Evolutionary conservation across 1,140 invertebrate species (phyloP), one percentile per base, ranked within the genome.

Genomic region (Meloidogyne floridensis): DNA sequence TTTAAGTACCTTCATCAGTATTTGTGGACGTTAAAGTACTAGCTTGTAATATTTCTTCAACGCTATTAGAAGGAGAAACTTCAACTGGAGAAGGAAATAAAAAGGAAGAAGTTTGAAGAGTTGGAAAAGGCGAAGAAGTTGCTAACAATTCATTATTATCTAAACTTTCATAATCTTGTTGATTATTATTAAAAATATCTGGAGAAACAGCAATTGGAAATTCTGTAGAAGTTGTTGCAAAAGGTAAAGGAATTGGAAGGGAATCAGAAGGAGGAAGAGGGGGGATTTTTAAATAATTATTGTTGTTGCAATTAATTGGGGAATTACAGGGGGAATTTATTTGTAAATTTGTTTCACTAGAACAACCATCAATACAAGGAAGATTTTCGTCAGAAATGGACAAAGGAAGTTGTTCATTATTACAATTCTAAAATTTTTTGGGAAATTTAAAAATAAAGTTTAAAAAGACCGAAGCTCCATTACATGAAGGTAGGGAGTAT

Each of bases 211-310:
- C 15, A 18, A 65, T 65, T 7, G 59, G 59, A 7, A 65, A 65
- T 65, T 65, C 54, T 42, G 47, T 65, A 3, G n/a, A 13, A 13
- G 42, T 42, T 6, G 51, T 59, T 9, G 73, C 51, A 59, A 75
- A 75, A 3, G 80, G 80, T 71, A 81, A 65, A 20, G 72, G 72
- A 59, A 18, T 73, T 69, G 80, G 72, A 18, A 81, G 51, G 4
- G n/a, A 32, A 53, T 59, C 72, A 18, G 42, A 54, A 20, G 59
- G 59, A 65, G 32, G 32, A 2, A 2, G 32, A 32, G 32, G 32
- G 2, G 32, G 32, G 32, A 10, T 8, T 18, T 59, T 75, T 15
- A 65, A 47, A 51, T 43, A 20, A 43, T 43, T 20, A n/a, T 32
- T 32, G 32, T 32, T 32, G 32, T 32, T 32, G 32, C 59, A 65